Evolutionary conservation across 1,140 invertebrate genomes (phyloP).

Genomic region (Habropoda laboriosa): DNA sequence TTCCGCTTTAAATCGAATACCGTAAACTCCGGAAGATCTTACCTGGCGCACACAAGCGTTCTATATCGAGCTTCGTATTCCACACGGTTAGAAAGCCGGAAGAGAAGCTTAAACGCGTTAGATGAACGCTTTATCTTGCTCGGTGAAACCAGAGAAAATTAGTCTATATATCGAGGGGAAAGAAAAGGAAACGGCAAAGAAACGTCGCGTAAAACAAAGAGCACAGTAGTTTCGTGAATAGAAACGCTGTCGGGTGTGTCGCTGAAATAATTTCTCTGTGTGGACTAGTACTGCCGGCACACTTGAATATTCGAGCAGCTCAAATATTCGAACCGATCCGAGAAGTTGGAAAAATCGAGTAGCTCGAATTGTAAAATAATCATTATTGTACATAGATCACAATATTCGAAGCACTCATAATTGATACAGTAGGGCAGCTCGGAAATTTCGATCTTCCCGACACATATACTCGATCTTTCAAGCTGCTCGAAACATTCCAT

Average conservation of each 20-base stretch:
- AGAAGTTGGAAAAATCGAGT: too few species aligned
- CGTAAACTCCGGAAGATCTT: neutral
- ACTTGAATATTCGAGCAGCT: too few species aligned
- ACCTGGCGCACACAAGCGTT: neutral
- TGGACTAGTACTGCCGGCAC: too few species aligned
- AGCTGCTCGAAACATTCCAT: too few species aligned
- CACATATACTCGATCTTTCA: too few species aligned
- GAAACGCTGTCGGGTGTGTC: neutral
- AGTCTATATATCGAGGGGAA: neutral
- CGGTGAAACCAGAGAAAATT: neutral
- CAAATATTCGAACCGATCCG: too few species aligned
- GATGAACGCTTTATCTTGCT: neutral
- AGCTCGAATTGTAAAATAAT: too few species aligned
- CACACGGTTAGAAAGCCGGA: neutral
- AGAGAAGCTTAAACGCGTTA: neutral
- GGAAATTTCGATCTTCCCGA: too few species aligned
- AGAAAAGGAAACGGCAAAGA: neutral
- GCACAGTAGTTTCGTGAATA: neutral
- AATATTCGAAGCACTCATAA: too few species aligned
- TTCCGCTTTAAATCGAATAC: constrained; percentile 31
- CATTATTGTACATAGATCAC: too few species aligned
- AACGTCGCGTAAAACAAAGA: too few species aligned
- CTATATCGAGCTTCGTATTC: neutral
- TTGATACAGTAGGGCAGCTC: too few species aligned
- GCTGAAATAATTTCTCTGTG: constrained; percentile 8